A percentile compares a stretch with the other conserved stretches of the same genome.
Conservation (phyloP, 2,113 vertebrate genomes). For the Rattus norvegicus region DNA sequence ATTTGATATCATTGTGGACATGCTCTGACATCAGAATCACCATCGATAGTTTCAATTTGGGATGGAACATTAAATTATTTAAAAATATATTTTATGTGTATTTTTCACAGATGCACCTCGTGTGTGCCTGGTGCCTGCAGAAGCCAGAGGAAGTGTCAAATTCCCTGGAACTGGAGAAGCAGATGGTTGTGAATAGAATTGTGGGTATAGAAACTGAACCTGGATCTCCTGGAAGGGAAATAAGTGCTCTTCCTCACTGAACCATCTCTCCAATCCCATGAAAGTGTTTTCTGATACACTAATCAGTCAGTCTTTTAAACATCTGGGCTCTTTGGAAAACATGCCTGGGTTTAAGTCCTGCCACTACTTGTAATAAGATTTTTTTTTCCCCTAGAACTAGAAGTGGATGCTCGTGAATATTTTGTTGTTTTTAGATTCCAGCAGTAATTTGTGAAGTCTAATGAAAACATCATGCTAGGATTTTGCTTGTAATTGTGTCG, state of each 20-base stretch:
- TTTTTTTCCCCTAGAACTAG: not conserved
- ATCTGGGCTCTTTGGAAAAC: not conserved
- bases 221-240: not conserved
- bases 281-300: not conserved
- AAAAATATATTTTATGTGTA: not conserved
- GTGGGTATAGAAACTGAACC: not conserved
- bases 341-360: not conserved
- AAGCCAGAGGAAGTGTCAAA: not conserved
- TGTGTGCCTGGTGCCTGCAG: not conserved
- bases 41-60: no score
- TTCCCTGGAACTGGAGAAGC: not conserved
- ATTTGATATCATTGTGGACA: not conserved
- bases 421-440: not conserved
- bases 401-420: not conserved
- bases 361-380: not conserved
- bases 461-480: conserved; percentile 1
- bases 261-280: not conserved
- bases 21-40: not conserved
- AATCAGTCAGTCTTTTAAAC: not conserved
- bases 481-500: not conserved
- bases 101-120: not conserved
- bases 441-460: conserved; percentile 5
- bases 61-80: not conserved
- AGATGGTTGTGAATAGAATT: not conserved
- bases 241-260: not conserved